phyloP scores from a whole-genome alignment of 2,113 vertebrate genomes.

The Cnemophilus loriae region DNA sequence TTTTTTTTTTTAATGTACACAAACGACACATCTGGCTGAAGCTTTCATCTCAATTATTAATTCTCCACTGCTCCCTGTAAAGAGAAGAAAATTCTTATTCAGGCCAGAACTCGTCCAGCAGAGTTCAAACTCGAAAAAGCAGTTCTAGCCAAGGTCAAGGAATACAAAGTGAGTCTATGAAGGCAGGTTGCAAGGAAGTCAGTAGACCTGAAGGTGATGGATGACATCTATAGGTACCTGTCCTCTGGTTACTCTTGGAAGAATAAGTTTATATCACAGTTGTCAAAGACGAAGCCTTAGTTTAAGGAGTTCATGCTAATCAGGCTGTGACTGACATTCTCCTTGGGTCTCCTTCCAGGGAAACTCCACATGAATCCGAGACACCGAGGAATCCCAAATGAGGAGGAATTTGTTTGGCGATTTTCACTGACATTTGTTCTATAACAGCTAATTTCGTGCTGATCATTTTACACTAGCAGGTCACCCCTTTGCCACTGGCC shows the following conservation, averaged over 20 bases:
- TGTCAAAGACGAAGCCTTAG: constrained; percentile 65
- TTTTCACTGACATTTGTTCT: background rate
- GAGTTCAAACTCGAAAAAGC: background rate
- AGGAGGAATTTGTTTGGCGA: constrained; percentile 23
- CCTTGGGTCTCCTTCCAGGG: constrained; percentile 58
- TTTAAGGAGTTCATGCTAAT: constrained; percentile 67
- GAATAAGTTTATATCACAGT: constrained; percentile 49
- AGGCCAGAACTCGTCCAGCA: background rate
- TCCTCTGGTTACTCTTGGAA: constrained; percentile 61
- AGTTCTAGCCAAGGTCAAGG: constrained; percentile 39
- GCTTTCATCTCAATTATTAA: background rate
- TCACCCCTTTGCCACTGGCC: background rate
- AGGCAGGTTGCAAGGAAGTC: constrained; percentile 43
- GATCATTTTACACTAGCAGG: background rate
- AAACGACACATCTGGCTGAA: background rate
- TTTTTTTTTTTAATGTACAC: background rate
- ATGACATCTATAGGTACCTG: constrained; percentile 56
- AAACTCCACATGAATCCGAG: constrained; percentile 20
- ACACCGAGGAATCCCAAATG: constrained; percentile 28
- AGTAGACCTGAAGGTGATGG: constrained; percentile 67
- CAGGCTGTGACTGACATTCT: constrained; percentile 71
- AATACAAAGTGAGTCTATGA: constrained; percentile 19
- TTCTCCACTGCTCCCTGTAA: background rate
- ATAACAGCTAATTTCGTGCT: background rate
- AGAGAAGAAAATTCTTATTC: constrained; percentile 19